Percentiles rank a stretch among this genome's conserved stretches.
Conservation (phyloP, 2,113 vertebrate genomes). For the Glaucomys volans region DNA sequence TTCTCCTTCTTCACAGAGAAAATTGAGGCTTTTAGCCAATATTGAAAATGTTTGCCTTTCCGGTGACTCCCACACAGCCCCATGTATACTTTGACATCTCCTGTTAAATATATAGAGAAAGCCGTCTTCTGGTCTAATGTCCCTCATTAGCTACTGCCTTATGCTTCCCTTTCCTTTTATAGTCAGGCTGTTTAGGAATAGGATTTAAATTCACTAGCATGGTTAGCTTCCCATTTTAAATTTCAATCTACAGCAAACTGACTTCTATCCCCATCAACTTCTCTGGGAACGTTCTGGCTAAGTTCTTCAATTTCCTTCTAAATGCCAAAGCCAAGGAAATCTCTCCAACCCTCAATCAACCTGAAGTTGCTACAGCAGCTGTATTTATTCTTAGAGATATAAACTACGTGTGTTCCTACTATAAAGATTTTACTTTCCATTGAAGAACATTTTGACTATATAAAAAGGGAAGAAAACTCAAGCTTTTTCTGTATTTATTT, state of each 20-base stretch:
- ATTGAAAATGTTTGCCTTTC: not conserved
- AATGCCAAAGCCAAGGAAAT: slow-evolving; percentile 20
- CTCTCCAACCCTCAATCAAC: not conserved
- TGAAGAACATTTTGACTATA: not conserved
- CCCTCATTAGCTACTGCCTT: slow-evolving; percentile 2
- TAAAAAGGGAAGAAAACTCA: not conserved
- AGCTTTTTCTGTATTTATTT: not conserved
- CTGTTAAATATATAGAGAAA: not conserved
- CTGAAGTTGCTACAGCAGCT: not conserved
- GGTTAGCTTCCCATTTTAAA: slow-evolving; percentile 57
- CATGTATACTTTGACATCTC: not conserved
- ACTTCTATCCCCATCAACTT: not conserved
- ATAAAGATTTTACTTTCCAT: not conserved
- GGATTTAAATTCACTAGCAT: slow-evolving; percentile 30
- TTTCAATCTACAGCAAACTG: slow-evolving; percentile 55
- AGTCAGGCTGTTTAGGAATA: slow-evolving; percentile 44
- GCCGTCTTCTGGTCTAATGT: not conserved
- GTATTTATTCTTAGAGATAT: slow-evolving; percentile 51
- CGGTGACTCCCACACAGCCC: not conserved
- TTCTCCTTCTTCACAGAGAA: not conserved
- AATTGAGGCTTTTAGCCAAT: slow-evolving; percentile 52
- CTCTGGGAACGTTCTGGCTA: not conserved
- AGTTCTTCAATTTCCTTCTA: slow-evolving; percentile 46
- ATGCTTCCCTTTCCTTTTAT: slow-evolving; percentile 6
- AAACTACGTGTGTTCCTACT: not conserved